These are phyloP conservation scores for Eptesicus fuscus DNA, from an alignment of 2,113 vertebrate species.

Conservation along the genomic window DNA sequence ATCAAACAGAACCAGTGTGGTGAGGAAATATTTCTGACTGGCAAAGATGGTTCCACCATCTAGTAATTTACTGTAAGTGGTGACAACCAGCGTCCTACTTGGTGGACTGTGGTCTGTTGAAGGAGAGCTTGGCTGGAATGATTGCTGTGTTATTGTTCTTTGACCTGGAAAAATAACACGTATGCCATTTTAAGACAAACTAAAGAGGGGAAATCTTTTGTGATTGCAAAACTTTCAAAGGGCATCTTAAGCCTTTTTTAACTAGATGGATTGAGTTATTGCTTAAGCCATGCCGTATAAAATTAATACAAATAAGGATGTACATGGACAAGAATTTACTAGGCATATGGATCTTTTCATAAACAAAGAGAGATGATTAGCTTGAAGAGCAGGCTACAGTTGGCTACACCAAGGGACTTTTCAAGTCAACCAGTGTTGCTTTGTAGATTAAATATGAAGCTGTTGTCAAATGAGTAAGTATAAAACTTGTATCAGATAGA, in stretches of 20 bases:
- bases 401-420: slow-evolving; percentile 42
- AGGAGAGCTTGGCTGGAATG: slow-evolving; percentile 34
- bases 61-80: slow-evolving; percentile 63
- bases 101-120: slow-evolving; percentile 37
- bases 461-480: slow-evolving; percentile 41
- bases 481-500: slow-evolving; percentile 35
- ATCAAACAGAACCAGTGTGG: slow-evolving; percentile 37
- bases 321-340: slow-evolving; percentile 33
- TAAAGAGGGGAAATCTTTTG: slow-evolving; percentile 38
- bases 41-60: slow-evolving; percentile 58
- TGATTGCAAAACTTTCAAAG: slow-evolving; percentile 29
- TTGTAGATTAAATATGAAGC: slow-evolving; percentile 51
- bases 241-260: slow-evolving; percentile 20
- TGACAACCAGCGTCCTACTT: slow-evolving; percentile 60
- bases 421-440: slow-evolving; percentile 36
- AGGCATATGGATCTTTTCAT: slow-evolving; percentile 42
- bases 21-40: slow-evolving; percentile 61
- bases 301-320: slow-evolving; percentile 62
- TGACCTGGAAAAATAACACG: slow-evolving; percentile 51
- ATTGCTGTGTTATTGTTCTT: slow-evolving; percentile 51
- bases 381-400: slow-evolving; percentile 15
- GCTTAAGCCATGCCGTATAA: slow-evolving; percentile 29
- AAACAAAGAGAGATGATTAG: slow-evolving; percentile 56
- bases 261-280: background rate
- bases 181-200: slow-evolving; percentile 48